Conservation (phyloP, 2,888 invertebrate genomes). For the Himalopsyche tibetana region DNA sequence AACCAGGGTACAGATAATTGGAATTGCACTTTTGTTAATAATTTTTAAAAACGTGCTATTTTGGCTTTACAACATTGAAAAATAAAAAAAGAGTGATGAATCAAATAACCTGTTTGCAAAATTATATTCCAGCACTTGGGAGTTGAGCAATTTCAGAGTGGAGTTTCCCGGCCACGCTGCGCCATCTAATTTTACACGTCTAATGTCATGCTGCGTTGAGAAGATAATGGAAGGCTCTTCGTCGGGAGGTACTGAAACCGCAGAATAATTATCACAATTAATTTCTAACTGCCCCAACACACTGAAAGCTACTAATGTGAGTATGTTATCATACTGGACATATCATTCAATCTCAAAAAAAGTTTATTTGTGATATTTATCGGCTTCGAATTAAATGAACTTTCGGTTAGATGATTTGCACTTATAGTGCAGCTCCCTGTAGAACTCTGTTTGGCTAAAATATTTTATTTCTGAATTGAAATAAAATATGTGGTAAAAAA, state of each 20-base stretch:
- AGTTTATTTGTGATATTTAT: too few relatives aligned
- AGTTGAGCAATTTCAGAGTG: constrained; percentile 71
- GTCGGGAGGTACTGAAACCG: constrained; percentile 78
- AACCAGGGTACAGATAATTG: too few relatives aligned
- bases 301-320: not conserved
- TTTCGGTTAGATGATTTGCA: too few relatives aligned
- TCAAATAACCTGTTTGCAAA: constrained; percentile 71
- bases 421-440: too few relatives aligned
- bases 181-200: constrained; percentile 79
- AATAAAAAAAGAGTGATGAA: not conserved
- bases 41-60: not conserved
- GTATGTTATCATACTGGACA: too few relatives aligned
- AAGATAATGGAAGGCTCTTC: constrained; percentile 82
- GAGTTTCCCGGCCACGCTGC: constrained; percentile 72
- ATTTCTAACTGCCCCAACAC: not conserved
- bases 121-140: constrained; percentile 73
- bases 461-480: too few relatives aligned
- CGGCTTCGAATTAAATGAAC: too few relatives aligned
- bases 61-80: not conserved
- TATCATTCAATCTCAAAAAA: too few relatives aligned
- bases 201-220: constrained; percentile 81
- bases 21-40: too few relatives aligned
- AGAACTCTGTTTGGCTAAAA: too few relatives aligned
- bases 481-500: too few relatives aligned
- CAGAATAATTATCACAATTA: not conserved